Conservation (phyloP, 1,140 invertebrate genomes). For the Limonius californicus region DNA sequence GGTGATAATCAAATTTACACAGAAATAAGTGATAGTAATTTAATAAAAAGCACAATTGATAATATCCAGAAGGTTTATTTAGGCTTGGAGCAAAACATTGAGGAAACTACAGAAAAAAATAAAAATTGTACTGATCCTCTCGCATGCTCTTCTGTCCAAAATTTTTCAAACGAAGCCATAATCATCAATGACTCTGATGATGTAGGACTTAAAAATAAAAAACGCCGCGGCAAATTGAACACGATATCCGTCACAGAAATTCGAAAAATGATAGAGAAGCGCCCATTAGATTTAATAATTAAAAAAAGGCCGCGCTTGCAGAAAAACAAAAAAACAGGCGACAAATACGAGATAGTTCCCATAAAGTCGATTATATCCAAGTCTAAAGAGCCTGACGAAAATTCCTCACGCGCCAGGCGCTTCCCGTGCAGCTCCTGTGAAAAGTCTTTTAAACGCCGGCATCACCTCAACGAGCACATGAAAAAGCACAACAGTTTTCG, state of each 20-base stretch:
- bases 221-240: neutral
- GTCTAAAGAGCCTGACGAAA: neutral
- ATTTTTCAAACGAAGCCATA: too few relatives aligned
- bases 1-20: neutral
- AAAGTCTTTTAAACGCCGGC: constrained; percentile 24
- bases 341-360: neutral
- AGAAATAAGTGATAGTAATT: neutral
- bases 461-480: constrained; percentile 29
- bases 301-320: too few relatives aligned
- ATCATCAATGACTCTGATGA: neutral
- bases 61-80: too few relatives aligned
- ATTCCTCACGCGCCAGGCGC: constrained; percentile 15
- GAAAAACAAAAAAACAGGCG: neutral
- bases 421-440: constrained; percentile 25
- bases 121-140: too few relatives aligned
- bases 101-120: too few relatives aligned
- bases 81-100: too few relatives aligned
- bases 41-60: neutral
- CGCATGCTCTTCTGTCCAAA: too few relatives aligned
- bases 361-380: neutral
- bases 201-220: neutral
- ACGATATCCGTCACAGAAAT: neutral
- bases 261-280: neutral
- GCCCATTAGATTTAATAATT: neutral
- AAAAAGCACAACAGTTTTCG: constrained; percentile 26